phyloP scores from a whole-genome alignment of 23 tunicate species.

The Trididemnum nubilum region DNA sequence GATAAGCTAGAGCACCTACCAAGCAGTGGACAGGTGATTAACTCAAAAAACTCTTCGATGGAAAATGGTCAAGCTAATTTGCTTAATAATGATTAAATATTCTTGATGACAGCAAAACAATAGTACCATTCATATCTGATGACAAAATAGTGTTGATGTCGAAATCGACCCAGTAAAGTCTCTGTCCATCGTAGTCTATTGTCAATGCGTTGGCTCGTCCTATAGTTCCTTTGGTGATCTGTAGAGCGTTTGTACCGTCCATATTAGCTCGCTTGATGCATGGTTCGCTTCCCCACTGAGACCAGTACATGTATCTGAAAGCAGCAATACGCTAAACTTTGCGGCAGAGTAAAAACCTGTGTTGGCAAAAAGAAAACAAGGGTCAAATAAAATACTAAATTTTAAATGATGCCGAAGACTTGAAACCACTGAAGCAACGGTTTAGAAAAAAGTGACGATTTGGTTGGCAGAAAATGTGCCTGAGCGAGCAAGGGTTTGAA shows the following conservation, averaged over 20 bases:
- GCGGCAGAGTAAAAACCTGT: background rate
- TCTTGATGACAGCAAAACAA: too few relatives aligned
- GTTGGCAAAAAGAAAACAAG: background rate
- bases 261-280: conserved; percentile 68
- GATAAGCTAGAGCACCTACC: too few relatives aligned
- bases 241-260: conserved; percentile 73
- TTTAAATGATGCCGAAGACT: too few relatives aligned
- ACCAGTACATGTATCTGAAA: conserved; percentile 83
- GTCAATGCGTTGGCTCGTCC: conserved; percentile 87
- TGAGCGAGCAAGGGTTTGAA: too few relatives aligned
- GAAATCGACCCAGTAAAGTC: conserved; percentile 87
- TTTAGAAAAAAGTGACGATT: too few relatives aligned
- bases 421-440: too few relatives aligned
- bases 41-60: too few relatives aligned
- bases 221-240: conserved; percentile 21
- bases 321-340: background rate
- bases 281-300: conserved; percentile 86
- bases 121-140: conserved; percentile 81
- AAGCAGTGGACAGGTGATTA: too few relatives aligned
- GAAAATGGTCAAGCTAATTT: too few relatives aligned
- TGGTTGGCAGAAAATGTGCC: too few relatives aligned
- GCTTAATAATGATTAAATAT: too few relatives aligned
- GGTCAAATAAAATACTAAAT: too few relatives aligned
- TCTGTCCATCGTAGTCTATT: conserved; percentile 64
- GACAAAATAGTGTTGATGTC: conserved; percentile 72